Evolutionary conservation across 2,113 vertebrate genomes (phyloP).

Genomic region (Gobio gobio): DNA sequence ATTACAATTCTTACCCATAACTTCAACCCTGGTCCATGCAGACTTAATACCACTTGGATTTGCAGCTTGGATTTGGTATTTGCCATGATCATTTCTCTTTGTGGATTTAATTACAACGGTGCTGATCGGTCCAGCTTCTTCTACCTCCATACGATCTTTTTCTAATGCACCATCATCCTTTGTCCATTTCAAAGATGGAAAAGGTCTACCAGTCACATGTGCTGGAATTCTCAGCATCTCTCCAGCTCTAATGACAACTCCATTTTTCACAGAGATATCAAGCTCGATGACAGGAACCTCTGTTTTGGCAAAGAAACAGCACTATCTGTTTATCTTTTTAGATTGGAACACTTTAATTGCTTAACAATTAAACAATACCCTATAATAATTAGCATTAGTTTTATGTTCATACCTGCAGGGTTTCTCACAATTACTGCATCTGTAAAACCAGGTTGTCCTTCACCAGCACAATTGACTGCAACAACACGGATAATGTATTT

Average conservation of each 20-base stretch:
- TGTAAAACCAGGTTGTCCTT: slow-evolving; percentile 93
- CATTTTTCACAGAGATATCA: slow-evolving; percentile 85
- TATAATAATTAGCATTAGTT: neutral
- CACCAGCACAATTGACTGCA: slow-evolving; percentile 89
- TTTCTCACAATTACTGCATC: slow-evolving; percentile 87
- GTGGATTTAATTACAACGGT: slow-evolving; percentile 81
- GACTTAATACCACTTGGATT: slow-evolving; percentile 90
- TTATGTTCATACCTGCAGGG: slow-evolving; percentile 84
- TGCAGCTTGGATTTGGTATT: slow-evolving; percentile 89
- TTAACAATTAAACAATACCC: neutral
- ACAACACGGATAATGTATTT: slow-evolving; percentile 92
- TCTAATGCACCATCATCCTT: slow-evolving; percentile 86
- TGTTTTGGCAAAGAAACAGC: slow-evolving; percentile 67
- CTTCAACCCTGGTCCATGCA: slow-evolving; percentile 86
- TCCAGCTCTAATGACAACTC: slow-evolving; percentile 89
- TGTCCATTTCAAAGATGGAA: slow-evolving; percentile 85
- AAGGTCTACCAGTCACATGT: slow-evolving; percentile 88
- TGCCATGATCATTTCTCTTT: slow-evolving; percentile 90
- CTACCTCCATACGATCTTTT: slow-evolving; percentile 85
- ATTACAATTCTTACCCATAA: slow-evolving; percentile 83
- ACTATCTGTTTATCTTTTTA: neutral
- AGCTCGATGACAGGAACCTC: slow-evolving; percentile 88
- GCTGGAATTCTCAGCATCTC: slow-evolving; percentile 88
- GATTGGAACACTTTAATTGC: neutral
- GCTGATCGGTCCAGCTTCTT: slow-evolving; percentile 85